Percentiles rank a stretch among this genome's conserved stretches.
These are phyloP conservation scores for Brachynemurus nebulosus DNA, from an alignment of 2,888 invertebrate genomes.

Conservation along the genomic window DNA sequence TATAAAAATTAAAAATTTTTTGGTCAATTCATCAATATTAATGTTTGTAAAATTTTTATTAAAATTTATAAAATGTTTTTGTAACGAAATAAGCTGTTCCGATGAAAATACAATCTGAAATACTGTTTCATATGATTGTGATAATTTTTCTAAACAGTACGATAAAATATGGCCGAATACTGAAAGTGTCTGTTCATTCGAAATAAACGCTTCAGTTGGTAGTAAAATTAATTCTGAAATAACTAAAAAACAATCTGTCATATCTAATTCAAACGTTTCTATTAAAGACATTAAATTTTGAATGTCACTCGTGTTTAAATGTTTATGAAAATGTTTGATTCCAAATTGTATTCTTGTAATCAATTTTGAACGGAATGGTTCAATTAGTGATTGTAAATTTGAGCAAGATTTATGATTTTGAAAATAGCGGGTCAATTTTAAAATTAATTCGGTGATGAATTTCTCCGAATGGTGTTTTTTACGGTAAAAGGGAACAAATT, in stretches of 20 bases:
- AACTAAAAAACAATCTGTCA: conserved; percentile 32
- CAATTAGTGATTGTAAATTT: conserved; percentile 27
- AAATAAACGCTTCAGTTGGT: conserved; percentile 29
- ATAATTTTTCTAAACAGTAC: conserved; percentile 32
- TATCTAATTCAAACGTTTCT: conserved; percentile 27
- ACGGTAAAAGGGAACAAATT: conserved; percentile 30
- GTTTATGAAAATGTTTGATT: conserved; percentile 34
- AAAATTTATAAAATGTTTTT: too few relatives aligned
- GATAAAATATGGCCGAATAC: conserved; percentile 38
- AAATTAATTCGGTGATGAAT: conserved; percentile 26
- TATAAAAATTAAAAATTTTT: conserved; percentile 40
- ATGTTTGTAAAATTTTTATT: conserved; percentile 32
- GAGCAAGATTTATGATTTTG: conserved; percentile 12
- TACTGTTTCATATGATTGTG: too few relatives aligned
- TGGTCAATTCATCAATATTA: conserved; percentile 32
- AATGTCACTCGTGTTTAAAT: conserved; percentile 29
- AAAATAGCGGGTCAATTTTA: conserved; percentile 19
- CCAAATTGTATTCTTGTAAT: conserved; percentile 33
- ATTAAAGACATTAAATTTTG: conserved; percentile 33
- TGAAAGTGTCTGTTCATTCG: conserved; percentile 36
- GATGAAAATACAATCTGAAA: too few relatives aligned
- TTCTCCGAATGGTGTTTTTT: too few relatives aligned
- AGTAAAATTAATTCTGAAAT: conserved; percentile 32
- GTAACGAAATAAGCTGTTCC: too few relatives aligned
- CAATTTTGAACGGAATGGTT: conserved; percentile 41